These are phyloP conservation scores for Mylabris phalerata DNA, from an alignment of 1,140 invertebrate genomes.

Conservation along the genomic window DNA sequence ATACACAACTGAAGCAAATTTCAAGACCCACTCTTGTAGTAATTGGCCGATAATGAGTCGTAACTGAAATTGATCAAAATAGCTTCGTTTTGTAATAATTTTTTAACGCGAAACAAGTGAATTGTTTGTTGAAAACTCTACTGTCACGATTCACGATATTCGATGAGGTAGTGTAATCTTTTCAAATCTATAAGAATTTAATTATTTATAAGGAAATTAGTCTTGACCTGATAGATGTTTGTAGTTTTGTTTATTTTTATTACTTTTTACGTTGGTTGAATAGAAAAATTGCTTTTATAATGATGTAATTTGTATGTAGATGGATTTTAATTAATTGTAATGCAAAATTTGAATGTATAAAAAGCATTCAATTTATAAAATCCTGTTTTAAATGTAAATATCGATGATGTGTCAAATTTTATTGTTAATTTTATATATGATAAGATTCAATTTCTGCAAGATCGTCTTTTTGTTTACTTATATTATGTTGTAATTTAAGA, in stretches of 20 bases:
- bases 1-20: neutral
- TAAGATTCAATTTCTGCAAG: constrained; percentile 5
- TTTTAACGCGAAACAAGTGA: too few relatives aligned
- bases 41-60: too few relatives aligned
- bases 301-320: constrained; percentile 16
- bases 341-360: constrained; percentile 3
- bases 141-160: too few relatives aligned
- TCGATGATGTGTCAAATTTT: neutral
- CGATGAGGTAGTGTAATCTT: too few relatives aligned
- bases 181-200: neutral
- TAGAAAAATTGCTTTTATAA: constrained; percentile 7
- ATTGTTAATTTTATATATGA: constrained; percentile 1
- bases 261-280: constrained; percentile 4
- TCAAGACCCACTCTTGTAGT: too few relatives aligned
- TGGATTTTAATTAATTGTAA: constrained; percentile 3
- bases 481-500: constrained; percentile 3
- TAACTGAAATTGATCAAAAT: too few relatives aligned
- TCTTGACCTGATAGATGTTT: neutral
- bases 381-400: constrained; percentile 2
- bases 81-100: too few relatives aligned
- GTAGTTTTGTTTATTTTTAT: neutral
- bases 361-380: constrained; percentile 1
- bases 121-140: too few relatives aligned
- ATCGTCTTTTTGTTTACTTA: neutral
- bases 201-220: neutral